Percentiles rank a stretch among this genome's conserved stretches.
phyloP scores from a whole-genome alignment of 2,113 vertebrate genomes.

The Lontra canadensis region DNA sequence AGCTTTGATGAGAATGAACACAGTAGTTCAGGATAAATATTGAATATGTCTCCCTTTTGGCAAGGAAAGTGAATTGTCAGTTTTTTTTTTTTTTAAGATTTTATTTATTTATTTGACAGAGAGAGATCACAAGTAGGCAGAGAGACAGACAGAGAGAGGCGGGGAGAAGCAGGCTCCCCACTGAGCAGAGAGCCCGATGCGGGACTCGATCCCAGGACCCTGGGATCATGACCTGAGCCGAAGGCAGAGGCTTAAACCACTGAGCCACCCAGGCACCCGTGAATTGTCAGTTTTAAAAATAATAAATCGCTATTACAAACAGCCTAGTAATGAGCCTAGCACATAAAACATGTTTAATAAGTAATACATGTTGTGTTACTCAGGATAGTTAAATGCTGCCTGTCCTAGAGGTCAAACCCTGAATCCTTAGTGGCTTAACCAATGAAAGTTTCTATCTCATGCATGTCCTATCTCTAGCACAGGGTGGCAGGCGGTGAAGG shows the following conservation, averaged over 20 bases:
- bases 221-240: too few species aligned
- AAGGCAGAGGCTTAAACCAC: too few species aligned
- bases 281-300: slow-evolving; percentile 19
- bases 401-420: background rate
- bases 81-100: too few species aligned
- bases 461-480: background rate
- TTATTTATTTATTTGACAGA: too few species aligned
- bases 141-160: too few species aligned
- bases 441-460: background rate
- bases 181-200: too few species aligned
- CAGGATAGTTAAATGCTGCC: background rate
- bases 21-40: background rate
- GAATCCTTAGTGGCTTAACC: background rate
- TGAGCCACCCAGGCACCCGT: too few species aligned
- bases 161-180: too few species aligned
- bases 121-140: too few species aligned
- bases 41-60: slow-evolving; percentile 9
- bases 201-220: too few species aligned
- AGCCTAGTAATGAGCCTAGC: background rate
- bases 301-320: slow-evolving; percentile 11
- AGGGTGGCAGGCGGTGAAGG: background rate
- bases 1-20: background rate
- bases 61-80: slow-evolving; percentile 31
- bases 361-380: background rate
- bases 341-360: background rate